Base-by-base conservation (phyloP, 2,113 vertebrate species). In the Pardalotus punctatus region DNA sequence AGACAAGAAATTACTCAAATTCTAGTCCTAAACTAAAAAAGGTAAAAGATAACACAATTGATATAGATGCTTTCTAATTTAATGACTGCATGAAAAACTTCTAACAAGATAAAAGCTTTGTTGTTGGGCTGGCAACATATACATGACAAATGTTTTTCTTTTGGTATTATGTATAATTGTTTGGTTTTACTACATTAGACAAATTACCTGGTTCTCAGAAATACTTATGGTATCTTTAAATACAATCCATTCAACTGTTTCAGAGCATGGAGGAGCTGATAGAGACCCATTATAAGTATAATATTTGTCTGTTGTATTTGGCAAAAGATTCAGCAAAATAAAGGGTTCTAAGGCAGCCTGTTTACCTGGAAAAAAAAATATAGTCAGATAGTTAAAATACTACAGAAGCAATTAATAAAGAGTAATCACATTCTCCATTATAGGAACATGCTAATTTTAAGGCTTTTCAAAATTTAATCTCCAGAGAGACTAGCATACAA, bases 221-320 rank as follows among this genome's bases (percentile, higher is more conserved):
- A 99, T 98, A 96, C 97, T 97, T 65, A 98, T 98, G 1, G 98
- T 98, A 87, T 99, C 98, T 97, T 99, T 99, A 93, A 99, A 99
- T 70, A 99, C 92, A 94, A 99, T 98, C 99, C 99, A 99, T 97
- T 99, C 98, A 18, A 99, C 99, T 0, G 98, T 99, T 97, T 99
- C 99, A 23, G 98, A 98, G 97, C 99, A 99, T 28, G 99, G 99
- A 31, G 99, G 99, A 22, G 98, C 97, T 29, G 99, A 99, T 95
- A 99, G 96, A 6, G 99, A 99, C 43, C 99, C 99, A 61, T 99
- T 99, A 76, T 99, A 99, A 85, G 98, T 98, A 81, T 99, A 99
- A 84, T 99, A 99, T 88, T 99, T 99, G 70, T 99, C 98, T 1
- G 99, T 99, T 91, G 99, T 98, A 71, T 99, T 99, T 0, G 99